Percentiles rank a stretch among this genome's conserved stretches.
Evolutionary conservation across 2,113 vertebrate species (phyloP).

Genomic region (Loxodonta africana): DNA sequence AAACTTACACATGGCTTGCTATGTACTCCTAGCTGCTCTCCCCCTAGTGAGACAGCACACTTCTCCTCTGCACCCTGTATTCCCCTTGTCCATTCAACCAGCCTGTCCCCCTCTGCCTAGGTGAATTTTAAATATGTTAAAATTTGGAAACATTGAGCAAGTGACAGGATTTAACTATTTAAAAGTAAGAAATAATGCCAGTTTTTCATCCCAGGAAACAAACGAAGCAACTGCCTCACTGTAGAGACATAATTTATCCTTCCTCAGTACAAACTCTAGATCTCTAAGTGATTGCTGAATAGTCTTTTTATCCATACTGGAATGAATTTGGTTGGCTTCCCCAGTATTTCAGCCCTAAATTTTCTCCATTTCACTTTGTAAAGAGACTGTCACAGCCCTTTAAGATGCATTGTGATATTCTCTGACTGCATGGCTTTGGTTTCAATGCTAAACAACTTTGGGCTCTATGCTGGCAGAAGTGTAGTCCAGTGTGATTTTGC

Average conservation of each 20-base stretch:
- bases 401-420: background rate
- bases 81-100: no score
- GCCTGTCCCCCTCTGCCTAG: no score
- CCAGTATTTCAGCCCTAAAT: background rate
- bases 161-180: background rate
- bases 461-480: background rate
- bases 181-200: background rate
- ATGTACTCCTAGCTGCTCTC: no score
- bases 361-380: background rate
- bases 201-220: background rate
- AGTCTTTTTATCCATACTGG: background rate
- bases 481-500: background rate
- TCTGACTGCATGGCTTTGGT: background rate
- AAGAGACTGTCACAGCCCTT: background rate
- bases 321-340: background rate
- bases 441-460: background rate
- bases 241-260: background rate
- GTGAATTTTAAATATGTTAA: background rate
- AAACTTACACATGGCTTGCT: no score
- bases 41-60: no score
- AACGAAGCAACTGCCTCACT: background rate
- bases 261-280: background rate
- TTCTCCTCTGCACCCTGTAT: no score
- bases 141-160: background rate
- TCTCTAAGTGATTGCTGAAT: background rate